phyloP scores from a whole-genome alignment of 2,113 vertebrate genomes.

The Proteles cristata region DNA sequence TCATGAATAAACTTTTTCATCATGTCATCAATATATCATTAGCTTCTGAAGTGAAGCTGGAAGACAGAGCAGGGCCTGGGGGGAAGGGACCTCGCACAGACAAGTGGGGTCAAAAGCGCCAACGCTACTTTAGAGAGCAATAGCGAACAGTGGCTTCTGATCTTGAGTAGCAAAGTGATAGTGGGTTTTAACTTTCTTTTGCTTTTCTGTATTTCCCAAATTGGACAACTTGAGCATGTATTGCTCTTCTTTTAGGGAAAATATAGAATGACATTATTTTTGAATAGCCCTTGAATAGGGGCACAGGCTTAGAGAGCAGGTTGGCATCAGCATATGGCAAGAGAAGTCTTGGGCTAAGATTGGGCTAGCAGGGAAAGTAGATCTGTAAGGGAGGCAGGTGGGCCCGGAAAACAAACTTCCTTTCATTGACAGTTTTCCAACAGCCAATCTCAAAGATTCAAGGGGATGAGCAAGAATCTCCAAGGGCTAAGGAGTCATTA shows the following conservation, averaged over 20 bases:
- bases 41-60: not conserved
- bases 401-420: slow-evolving; percentile 9
- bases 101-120: not conserved
- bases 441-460: slow-evolving; percentile 38
- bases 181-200: slow-evolving; percentile 19
- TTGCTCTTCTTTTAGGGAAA: not conserved
- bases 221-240: not conserved
- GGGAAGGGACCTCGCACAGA: not conserved
- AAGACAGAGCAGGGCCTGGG: not conserved
- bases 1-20: not conserved
- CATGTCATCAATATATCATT: not conserved
- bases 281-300: not conserved
- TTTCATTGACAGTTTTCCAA: slow-evolving; percentile 48
- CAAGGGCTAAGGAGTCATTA: slow-evolving; percentile 26
- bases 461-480: not conserved
- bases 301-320: not conserved
- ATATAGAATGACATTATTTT: slow-evolving; percentile 9
- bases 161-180: not conserved
- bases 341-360: not conserved
- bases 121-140: not conserved
- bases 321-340: not conserved
- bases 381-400: not conserved
- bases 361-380: not conserved
- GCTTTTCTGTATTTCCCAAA: not conserved
- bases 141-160: not conserved